phyloP scores from a whole-genome alignment of 2,113 vertebrate species.

The Sceloporus undulatus region DNA sequence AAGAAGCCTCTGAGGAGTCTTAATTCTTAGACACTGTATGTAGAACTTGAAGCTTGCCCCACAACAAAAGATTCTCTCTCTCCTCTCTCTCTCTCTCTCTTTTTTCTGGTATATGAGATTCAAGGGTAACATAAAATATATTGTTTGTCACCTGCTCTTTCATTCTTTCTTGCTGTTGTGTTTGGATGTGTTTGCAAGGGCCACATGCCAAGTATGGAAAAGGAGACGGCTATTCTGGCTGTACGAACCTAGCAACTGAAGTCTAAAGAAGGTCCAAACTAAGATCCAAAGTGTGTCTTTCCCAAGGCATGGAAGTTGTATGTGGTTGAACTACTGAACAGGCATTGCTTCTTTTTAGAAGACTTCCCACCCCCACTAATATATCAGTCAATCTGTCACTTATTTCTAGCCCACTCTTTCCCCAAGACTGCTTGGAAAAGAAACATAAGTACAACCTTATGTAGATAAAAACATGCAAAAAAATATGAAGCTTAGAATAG shows the following conservation, averaged over 20 bases:
- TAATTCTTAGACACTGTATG: neutral
- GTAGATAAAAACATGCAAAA: too few relatives aligned
- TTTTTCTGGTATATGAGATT: neutral
- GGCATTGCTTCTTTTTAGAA: neutral
- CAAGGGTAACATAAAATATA: rapidly evolving
- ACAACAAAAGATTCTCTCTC: neutral
- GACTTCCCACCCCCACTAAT: neutral
- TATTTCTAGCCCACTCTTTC: too few relatives aligned
- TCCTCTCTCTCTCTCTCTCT: neutral
- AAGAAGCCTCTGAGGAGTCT: neutral
- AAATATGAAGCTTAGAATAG: too few relatives aligned
- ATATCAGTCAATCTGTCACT: too few relatives aligned
- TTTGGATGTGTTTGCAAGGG: neutral
- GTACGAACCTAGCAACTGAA: too few relatives aligned
- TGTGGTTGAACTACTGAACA: neutral
- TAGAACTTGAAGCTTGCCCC: rapidly evolving
- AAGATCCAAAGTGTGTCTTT: neutral
- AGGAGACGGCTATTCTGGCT: too few relatives aligned
- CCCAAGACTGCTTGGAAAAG: too few relatives aligned
- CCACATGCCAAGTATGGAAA: neutral
- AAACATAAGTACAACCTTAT: too few relatives aligned
- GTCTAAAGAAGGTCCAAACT: too few relatives aligned
- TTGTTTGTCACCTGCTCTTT: neutral
- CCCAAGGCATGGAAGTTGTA: neutral
- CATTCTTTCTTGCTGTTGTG: neutral